Conservation (phyloP, 2,113 vertebrate genomes). For the human region DNA sequence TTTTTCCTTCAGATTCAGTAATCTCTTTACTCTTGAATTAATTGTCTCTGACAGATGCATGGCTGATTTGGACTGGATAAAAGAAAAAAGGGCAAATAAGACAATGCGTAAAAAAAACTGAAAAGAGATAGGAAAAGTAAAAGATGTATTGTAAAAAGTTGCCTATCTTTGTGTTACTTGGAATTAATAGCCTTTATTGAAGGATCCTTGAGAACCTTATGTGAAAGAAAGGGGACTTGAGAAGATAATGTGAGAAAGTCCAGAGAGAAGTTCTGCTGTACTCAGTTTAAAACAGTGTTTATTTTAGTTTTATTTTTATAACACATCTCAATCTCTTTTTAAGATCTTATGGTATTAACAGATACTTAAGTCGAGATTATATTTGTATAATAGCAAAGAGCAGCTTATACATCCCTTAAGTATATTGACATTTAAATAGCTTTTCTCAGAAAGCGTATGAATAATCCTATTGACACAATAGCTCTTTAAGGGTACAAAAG, state of each 20-base stretch:
- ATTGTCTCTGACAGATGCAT: not conserved
- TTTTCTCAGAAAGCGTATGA: constrained; percentile 1
- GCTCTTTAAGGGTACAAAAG: not conserved
- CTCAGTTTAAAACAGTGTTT: not conserved
- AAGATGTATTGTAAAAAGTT: not conserved
- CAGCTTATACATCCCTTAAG: not conserved
- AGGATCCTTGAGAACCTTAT: not conserved
- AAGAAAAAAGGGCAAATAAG: not conserved
- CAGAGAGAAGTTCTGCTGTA: not conserved
- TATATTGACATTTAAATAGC: not conserved
- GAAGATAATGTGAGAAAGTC: not conserved
- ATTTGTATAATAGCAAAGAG: not conserved
- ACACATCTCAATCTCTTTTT: not conserved
- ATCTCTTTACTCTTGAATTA: not conserved
- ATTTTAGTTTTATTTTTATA: constrained; percentile 38
- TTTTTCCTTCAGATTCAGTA: not conserved
- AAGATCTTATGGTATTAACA: not conserved
- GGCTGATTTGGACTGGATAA: constrained; percentile 5
- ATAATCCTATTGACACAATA: not conserved
- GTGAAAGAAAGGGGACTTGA: not conserved
- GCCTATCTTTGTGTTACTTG: not conserved
- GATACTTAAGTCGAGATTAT: not conserved
- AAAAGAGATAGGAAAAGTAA: not conserved
- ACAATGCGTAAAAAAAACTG: not conserved
- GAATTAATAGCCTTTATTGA: not conserved